These are phyloP conservation scores for Chiroxiphia lanceolata DNA, from an alignment of 2,797 vertebrate species.

Conservation along the genomic window DNA sequence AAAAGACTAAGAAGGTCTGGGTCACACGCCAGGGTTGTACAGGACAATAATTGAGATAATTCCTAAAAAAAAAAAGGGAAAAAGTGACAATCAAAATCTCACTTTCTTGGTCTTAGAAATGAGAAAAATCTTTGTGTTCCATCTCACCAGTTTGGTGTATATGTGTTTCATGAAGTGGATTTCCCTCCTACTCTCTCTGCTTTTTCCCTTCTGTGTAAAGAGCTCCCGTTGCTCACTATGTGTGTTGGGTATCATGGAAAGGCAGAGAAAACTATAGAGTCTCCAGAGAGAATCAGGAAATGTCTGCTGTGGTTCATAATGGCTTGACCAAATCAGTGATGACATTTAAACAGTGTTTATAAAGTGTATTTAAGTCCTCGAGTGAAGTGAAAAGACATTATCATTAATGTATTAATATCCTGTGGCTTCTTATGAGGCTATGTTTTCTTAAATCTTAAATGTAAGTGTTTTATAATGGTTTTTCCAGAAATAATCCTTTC, in stretches of 20 bases:
- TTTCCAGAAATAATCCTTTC: background rate
- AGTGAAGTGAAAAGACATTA: slow-evolving; percentile 5
- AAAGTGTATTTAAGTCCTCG: background rate
- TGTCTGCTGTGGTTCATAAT: background rate
- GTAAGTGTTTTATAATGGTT: background rate
- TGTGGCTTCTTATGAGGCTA: background rate
- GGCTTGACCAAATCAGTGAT: background rate
- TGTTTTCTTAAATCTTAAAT: background rate
- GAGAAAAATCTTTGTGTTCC: background rate
- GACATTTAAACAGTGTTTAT: slow-evolving; percentile 22
- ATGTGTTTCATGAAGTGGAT: background rate
- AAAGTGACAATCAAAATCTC: background rate
- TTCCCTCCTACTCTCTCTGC: background rate
- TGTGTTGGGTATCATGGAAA: background rate
- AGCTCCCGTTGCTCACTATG: background rate
- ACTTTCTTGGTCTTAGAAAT: background rate
- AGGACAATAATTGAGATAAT: background rate
- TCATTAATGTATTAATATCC: slow-evolving; percentile 33
- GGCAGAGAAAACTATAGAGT: background rate
- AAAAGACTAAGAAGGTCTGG: background rate
- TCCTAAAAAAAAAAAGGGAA: background rate
- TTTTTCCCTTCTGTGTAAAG: background rate
- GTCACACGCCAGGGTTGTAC: background rate
- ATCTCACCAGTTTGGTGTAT: background rate
- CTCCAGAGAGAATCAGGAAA: background rate